Evolutionary conservation across 2,797 vertebrate species (phyloP), one percentile per base, ranked within the genome.

Genomic region (Anableps anableps): DNA sequence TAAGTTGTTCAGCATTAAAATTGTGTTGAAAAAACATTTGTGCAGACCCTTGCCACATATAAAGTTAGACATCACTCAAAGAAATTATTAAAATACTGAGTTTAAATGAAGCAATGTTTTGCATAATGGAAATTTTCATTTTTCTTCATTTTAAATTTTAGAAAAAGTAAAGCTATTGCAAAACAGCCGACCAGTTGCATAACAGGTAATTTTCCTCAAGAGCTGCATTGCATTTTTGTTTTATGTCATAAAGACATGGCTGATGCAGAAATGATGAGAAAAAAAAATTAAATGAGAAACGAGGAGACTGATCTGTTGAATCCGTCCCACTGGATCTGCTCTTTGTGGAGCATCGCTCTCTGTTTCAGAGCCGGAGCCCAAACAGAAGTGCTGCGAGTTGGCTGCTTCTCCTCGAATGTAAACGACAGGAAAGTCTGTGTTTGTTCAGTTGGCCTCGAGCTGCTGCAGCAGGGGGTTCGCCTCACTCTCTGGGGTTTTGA

Each of bases 401-500:
- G 47, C 77, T 82, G 86, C 88, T 94, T 90, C 86, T 89, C 88
- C 86, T 83, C 45, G 4, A 86, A 93, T 85, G 90, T 88, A 94
- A 89, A 92, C 62, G 31, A 78, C n/a, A 62, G 75, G 50, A 53
- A 76, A 64, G 64, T 23, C 16, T 31, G 45, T 5, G 1, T 41
- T 47, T 70, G 77, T 91, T 98, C 96, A 98, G 91, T 98, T 96
- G 90, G 94, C 96, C 92, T 96, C 96, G 29, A 98, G 95, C 92
- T 97, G 96, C 93, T 98, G 97, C 88, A 98, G 95, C 90, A 98
- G 92, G 0, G 97, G 97, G 91, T 97, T 97, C 77, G 82, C 94
- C 93, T 99, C 98, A 0, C 93, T 95, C 91, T 98, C 98, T 0
- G 98, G 98, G 0, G 97, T 98, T 96, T 97, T 97, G 76, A 99